phyloP scores from a whole-genome alignment of 2,888 invertebrate genomes.

The Apodemia hepburni region DNA sequence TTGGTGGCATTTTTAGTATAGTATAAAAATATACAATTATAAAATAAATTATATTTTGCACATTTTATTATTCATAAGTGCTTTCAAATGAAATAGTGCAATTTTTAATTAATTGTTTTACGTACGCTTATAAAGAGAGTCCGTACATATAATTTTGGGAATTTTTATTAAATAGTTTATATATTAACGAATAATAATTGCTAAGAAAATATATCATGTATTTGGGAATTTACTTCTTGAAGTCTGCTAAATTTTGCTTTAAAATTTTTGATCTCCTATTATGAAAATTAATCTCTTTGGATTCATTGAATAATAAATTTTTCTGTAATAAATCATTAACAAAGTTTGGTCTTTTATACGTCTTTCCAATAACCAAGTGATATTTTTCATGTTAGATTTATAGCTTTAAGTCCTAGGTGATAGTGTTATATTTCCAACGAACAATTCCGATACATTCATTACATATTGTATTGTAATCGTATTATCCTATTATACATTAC shows the following conservation, averaged over 20 bases:
- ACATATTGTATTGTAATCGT: conserved; percentile 38
- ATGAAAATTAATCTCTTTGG: conserved; percentile 21
- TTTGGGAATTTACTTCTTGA: not conserved
- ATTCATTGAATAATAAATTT: not conserved
- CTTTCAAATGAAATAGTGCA: conserved; percentile 24
- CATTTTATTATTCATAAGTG: not conserved
- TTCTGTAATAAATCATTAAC: not conserved
- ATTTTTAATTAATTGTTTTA: conserved; percentile 24
- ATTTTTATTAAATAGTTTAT: not conserved
- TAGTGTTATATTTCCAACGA: conserved; percentile 63
- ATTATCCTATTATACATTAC: conserved; percentile 37
- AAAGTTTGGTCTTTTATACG: conserved; percentile 32
- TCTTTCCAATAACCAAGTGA: conserved; percentile 67
- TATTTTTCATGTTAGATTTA: conserved; percentile 54
- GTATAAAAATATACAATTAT: conserved; percentile 2
- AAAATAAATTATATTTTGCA: not conserved
- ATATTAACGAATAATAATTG: not conserved
- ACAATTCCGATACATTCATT: conserved; percentile 39
- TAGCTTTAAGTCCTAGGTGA: conserved; percentile 45
- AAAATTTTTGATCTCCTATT: conserved; percentile 33
- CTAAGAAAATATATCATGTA: conserved; percentile 1
- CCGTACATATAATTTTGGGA: not conserved
- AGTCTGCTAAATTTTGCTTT: conserved; percentile 28
- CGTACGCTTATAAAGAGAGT: not conserved
- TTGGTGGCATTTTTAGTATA: not conserved